Percentiles rank a stretch among this genome's conserved stretches.
Evolutionary conservation across 1,140 invertebrate species (phyloP).

Genomic region (Temnothorax curvispinosus): DNA sequence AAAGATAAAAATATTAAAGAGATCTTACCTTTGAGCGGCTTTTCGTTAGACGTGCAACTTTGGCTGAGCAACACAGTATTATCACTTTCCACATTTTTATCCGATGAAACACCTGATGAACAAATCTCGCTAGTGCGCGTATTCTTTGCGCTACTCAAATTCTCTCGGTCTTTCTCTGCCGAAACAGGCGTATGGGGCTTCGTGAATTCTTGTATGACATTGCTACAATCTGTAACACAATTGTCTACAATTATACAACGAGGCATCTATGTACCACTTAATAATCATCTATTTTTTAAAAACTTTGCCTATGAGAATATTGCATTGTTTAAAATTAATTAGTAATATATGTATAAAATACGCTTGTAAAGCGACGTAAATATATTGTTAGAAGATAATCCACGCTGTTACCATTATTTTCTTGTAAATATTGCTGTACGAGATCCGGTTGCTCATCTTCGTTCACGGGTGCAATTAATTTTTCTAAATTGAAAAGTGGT

Average conservation of each 20-base stretch:
- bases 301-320: background rate
- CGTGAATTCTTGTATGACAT: constrained; percentile 64
- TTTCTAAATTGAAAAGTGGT: constrained; percentile 73
- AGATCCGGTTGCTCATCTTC: constrained; percentile 72
- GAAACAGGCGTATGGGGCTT: constrained; percentile 11
- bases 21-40: constrained; percentile 67
- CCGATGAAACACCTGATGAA: background rate
- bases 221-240: constrained; percentile 54
- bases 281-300: background rate
- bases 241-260: background rate
- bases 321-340: constrained; percentile 11
- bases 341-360: background rate
- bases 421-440: constrained; percentile 79
- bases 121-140: background rate
- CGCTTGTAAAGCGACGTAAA: background rate
- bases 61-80: constrained; percentile 68
- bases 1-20: background rate
- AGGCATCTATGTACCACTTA: background rate
- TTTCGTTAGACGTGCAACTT: constrained; percentile 60
- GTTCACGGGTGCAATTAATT: constrained; percentile 37
- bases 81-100: constrained; percentile 45
- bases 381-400: background rate
- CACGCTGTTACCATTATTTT: constrained; percentile 60
- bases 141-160: background rate
- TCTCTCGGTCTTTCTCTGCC: background rate